phyloP scores from a whole-genome alignment of 2,888 invertebrate species.

The Corythucha ciliata region DNA sequence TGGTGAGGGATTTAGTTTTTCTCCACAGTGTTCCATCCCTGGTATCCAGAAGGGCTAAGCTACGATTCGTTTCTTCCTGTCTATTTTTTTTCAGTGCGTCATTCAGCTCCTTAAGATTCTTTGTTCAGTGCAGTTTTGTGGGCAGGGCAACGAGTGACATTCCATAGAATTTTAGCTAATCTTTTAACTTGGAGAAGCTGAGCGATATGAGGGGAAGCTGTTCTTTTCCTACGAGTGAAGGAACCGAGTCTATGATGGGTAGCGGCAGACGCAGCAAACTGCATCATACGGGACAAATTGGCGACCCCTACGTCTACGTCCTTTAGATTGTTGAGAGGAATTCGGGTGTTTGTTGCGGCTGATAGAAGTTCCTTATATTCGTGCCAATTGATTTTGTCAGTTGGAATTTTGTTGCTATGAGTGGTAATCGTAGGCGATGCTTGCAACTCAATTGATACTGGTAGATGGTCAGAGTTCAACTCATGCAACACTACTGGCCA shows the following conservation, averaged over 20 bases:
- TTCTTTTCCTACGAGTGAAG: background rate
- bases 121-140: conserved; percentile 11
- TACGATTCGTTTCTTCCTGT: too few relatives aligned
- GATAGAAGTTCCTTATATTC: conserved; percentile 5
- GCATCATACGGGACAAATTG: conserved; percentile 6
- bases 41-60: too few relatives aligned
- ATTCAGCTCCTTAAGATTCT: too few relatives aligned
- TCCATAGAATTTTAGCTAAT: background rate
- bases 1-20: too few relatives aligned
- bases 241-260: too few relatives aligned
- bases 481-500: conserved; percentile 2
- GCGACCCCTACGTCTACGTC: conserved; percentile 7
- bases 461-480: conserved; percentile 12
- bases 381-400: conserved; percentile 5
- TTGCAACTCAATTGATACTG: background rate
- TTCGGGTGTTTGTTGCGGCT: conserved; percentile 1
- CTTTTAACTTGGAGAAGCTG: conserved; percentile 8
- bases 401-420: background rate
- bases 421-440: background rate
- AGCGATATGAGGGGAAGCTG: background rate
- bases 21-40: too few relatives aligned
- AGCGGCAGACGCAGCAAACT: conserved; percentile 13
- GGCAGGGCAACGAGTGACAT: background rate
- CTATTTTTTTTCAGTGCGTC: too few relatives aligned
- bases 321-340: conserved; percentile 1